Conservation (phyloP, 2,797 vertebrate genomes). For the Erethizon dorsatum region DNA sequence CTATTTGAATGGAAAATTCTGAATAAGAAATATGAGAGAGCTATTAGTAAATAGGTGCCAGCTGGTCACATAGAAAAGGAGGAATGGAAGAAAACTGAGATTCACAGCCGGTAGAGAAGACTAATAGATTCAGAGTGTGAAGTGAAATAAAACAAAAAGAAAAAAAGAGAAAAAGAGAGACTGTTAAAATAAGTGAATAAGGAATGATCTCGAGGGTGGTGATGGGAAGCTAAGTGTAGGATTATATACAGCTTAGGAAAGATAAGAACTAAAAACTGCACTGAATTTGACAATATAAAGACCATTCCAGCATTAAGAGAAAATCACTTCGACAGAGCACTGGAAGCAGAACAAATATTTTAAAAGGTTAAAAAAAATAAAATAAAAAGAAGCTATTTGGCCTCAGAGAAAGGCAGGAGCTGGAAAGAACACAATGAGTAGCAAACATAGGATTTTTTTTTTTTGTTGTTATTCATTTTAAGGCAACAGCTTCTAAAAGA, state of each 20-base stretch:
- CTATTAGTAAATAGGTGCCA: not conserved
- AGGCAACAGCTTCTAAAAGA: not conserved
- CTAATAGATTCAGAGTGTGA: too few species aligned
- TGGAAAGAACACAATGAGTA: not conserved
- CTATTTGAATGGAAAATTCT: not conserved
- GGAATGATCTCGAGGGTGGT: fast-evolving
- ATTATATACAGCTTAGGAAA: not conserved
- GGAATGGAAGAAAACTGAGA: not conserved
- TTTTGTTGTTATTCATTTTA: not conserved
- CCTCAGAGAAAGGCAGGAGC: not conserved
- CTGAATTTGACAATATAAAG: not conserved
- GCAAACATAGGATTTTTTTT: not conserved
- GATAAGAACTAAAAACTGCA: not conserved
- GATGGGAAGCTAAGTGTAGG: not conserved
- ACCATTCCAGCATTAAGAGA: not conserved
- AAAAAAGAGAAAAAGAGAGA: not conserved
- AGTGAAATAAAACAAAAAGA: not conserved
- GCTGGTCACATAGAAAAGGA: not conserved
- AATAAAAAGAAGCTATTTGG: not conserved
- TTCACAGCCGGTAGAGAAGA: not conserved
- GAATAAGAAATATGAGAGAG: not conserved
- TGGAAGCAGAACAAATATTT: not conserved
- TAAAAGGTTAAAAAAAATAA: not conserved
- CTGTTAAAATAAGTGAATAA: not conserved
- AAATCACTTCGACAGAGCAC: not conserved